Base-by-base conservation (phyloP, 2,888 invertebrate genomes). In the Priocnemis perturbator region DNA sequence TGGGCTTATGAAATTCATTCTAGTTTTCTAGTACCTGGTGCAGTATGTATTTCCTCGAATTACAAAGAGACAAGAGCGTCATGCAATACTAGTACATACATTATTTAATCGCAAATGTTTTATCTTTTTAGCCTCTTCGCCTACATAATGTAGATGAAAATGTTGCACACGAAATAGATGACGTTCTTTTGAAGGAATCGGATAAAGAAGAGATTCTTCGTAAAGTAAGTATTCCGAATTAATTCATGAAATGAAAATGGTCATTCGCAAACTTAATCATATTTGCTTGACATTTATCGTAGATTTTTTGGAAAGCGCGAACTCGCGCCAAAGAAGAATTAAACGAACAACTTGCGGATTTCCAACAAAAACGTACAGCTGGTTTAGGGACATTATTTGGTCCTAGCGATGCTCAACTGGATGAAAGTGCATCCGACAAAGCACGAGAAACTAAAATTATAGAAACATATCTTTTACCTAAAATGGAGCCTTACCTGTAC, bases 1-100 rank as follows among this genome's bases (percentile, higher is more conserved):
- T 99, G 99, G 98, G 98, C 98, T 3, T 99, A 98, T 91, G 99
- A 99, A 92, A 97, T 99, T 86, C 97, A 98, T 90, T 98, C 98
- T 78, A 96, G 97, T 85, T 98, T 98, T 91, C 91, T 97, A 69
- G 95, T 97, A 85, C 97, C 97, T 71, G 93, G 94, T 84, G 96
- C 97, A 81, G 95, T 95, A 88, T 92, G 93, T 92, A 67, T 56
- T 37, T 64, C 67, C 2, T 47, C 47, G 9, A 47, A 53, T 53
- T 53, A 21, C 5, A 17, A 11, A 53, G 3, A 1, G 30, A 30
- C 15, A n/a, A 30, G 15, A 9, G 15, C 26, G n/a, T n/a, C n/a
- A n/a, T n/a, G n/a, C n/a, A n/a, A n/a, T n/a, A n/a, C n/a, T n/a
- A n/a, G n/a, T 21, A 20, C 21, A 47, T 64, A 48, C 4, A 47